Evolutionary conservation across 2,888 invertebrate genomes (phyloP).

Genomic region (Tenthredo mesomela): DNA sequence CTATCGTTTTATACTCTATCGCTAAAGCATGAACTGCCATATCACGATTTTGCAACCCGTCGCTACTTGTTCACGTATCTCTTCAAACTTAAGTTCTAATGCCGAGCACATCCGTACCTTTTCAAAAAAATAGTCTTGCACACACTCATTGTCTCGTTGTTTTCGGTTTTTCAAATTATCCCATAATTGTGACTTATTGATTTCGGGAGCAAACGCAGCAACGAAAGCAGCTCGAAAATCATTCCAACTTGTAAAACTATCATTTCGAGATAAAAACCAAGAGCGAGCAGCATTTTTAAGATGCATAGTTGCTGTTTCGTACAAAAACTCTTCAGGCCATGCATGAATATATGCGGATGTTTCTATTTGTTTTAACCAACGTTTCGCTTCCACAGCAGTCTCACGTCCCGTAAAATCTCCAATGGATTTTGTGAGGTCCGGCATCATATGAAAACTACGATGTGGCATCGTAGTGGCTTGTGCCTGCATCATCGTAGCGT

Average conservation of each 20-base stretch:
- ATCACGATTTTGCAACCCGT: background rate
- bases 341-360: background rate
- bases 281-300: background rate
- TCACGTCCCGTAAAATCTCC: background rate
- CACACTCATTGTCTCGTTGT: background rate
- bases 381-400: background rate
- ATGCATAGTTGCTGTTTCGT: background rate
- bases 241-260: background rate
- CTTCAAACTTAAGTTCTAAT: background rate
- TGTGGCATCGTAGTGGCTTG: background rate
- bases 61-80: background rate
- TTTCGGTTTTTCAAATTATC: background rate
- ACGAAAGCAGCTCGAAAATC: conserved; percentile 8
- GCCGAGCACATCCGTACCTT: background rate
- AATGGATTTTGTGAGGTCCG: background rate
- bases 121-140: background rate
- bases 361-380: background rate
- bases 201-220: background rate
- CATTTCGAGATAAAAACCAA: background rate
- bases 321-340: background rate
- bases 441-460: background rate
- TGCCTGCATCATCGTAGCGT: conserved; percentile 10
- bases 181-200: background rate
- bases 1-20: background rate
- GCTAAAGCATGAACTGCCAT: background rate